phyloP scores from a whole-genome alignment of 2,797 vertebrate species.

The Melanotaenia maccullochi region DNA sequence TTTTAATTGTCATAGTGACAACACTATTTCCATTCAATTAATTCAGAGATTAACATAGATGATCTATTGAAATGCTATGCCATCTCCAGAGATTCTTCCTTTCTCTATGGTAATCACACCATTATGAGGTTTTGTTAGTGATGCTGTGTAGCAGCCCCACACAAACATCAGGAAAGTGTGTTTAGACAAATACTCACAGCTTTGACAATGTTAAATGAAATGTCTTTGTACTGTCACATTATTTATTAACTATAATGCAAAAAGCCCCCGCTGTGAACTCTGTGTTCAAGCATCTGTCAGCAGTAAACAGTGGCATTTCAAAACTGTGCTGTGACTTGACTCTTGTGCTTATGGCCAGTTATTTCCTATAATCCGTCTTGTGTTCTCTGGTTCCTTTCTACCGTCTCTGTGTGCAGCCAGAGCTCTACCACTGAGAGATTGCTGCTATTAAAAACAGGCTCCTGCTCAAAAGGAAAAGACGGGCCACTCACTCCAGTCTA shows the following conservation, averaged over 20 bases:
- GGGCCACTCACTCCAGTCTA: conserved; percentile 24
- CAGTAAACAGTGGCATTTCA: conserved; percentile 46
- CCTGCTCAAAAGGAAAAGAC: conserved; percentile 14
- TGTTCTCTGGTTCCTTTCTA: conserved; percentile 37
- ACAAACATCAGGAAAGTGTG: conserved; percentile 5
- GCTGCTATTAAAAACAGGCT: conserved; percentile 55
- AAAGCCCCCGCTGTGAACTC: background rate
- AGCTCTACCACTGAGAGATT: conserved; percentile 50
- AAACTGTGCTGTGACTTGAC: conserved; percentile 38
- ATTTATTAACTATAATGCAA: background rate
- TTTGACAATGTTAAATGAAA: background rate
- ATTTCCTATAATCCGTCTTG: conserved; percentile 61
- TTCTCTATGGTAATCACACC: conserved; percentile 36
- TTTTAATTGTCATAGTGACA: conserved; percentile 1
- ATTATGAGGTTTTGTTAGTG: conserved; percentile 18
- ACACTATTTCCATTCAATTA: conserved; percentile 46
- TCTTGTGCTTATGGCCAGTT: conserved; percentile 54
- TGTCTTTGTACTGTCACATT: background rate
- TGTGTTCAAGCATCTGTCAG: conserved; percentile 34
- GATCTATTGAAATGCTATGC: conserved; percentile 45
- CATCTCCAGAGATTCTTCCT: conserved; percentile 28
- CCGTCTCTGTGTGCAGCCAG: conserved; percentile 37
- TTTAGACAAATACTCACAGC: conserved; percentile 10
- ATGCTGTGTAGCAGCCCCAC: conserved; percentile 11
- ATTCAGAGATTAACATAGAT: conserved; percentile 43